A percentile compares a stretch with the other conserved stretches of the same genome.
phyloP scores from a whole-genome alignment of 2,888 invertebrate species.

The Oxyscelio sp. region DNA sequence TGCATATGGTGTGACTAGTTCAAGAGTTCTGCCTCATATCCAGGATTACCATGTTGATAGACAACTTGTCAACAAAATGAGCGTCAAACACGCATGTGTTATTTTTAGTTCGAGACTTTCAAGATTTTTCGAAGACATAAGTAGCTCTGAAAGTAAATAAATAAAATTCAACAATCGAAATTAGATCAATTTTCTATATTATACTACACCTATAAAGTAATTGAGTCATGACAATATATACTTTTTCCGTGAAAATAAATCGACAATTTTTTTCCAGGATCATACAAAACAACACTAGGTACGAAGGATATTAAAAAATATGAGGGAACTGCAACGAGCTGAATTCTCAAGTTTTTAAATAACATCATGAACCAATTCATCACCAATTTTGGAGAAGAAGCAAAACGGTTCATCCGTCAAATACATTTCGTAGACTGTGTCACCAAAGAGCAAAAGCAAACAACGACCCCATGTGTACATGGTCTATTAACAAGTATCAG shows the following conservation, averaged over 20 bases:
- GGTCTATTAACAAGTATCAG: background rate
- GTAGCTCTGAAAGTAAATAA: constrained; percentile 3
- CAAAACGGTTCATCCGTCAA: background rate
- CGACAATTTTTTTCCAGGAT: too few relatives aligned
- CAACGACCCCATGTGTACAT: constrained; percentile 16
- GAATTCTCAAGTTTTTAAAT: constrained; percentile 29
- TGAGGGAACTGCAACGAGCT: constrained; percentile 8
- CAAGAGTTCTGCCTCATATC: constrained; percentile 2
- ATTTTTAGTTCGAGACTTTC: constrained; percentile 7
- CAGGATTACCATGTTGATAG: constrained; percentile 9
- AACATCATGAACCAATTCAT: constrained; percentile 5
- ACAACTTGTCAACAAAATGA: constrained; percentile 20
- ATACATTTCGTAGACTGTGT: background rate
- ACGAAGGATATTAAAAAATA: background rate
- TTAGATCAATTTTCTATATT: too few relatives aligned
- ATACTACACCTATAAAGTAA: too few relatives aligned
- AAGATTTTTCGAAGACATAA: background rate
- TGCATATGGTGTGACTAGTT: constrained; percentile 1
- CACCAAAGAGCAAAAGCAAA: background rate
- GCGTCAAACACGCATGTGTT: constrained; percentile 21
- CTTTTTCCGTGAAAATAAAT: background rate
- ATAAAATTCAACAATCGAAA: too few relatives aligned
- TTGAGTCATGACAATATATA: background rate
- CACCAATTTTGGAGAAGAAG: constrained; percentile 20
- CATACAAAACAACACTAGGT: background rate